These are phyloP conservation scores for Alectura lathami DNA, from an alignment of 2,113 vertebrate species.

Conservation along the genomic window DNA sequence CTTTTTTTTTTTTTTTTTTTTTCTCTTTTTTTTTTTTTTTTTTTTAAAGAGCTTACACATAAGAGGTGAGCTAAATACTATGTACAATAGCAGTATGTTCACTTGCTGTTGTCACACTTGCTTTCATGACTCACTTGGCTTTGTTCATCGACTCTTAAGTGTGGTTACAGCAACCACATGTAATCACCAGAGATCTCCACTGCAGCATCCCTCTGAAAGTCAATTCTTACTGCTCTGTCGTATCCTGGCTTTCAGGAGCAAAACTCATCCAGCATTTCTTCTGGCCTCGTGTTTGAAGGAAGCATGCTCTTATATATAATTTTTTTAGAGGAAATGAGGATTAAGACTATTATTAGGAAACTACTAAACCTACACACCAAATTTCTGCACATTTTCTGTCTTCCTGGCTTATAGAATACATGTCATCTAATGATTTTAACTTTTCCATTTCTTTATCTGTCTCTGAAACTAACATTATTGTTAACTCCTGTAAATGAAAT, in stretches of 20 bases:
- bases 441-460: not conserved
- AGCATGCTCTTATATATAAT: fast-evolving
- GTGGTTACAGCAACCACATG: not conserved
- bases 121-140: not conserved
- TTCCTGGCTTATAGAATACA: not conserved
- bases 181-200: not conserved
- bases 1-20: not conserved
- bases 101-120: not conserved
- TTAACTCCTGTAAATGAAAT: not conserved
- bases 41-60: not conserved
- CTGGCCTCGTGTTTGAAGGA: not conserved
- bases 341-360: not conserved
- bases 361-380: not conserved
- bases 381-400: not conserved
- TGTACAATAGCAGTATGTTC: not conserved
- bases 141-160: not conserved
- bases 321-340: not conserved
- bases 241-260: not conserved
- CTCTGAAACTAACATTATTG: not conserved
- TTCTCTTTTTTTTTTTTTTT: not conserved
- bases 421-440: not conserved
- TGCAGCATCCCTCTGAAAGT: not conserved
- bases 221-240: not conserved
- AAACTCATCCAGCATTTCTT: not conserved
- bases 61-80: not conserved